phyloP scores from a whole-genome alignment of 2,888 invertebrate species.

The Ommatoiulus sabulosus region DNA sequence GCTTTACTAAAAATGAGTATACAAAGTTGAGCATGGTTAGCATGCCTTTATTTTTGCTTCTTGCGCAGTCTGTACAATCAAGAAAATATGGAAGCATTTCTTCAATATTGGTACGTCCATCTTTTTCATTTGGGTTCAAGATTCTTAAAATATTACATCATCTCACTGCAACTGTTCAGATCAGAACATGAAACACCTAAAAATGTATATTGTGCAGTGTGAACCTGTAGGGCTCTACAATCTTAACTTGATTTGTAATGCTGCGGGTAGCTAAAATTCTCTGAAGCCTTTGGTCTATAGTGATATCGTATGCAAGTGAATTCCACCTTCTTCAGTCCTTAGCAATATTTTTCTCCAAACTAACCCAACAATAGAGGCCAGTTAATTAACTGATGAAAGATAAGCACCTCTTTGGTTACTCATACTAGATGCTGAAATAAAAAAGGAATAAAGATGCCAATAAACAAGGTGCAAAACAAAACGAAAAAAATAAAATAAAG shows the following conservation, averaged over 20 bases:
- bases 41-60: neutral
- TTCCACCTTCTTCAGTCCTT: constrained; percentile 37
- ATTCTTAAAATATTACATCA: neutral
- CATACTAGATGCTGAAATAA: constrained; percentile 52
- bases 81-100: constrained; percentile 34
- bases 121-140: neutral
- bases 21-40: neutral
- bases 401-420: constrained; percentile 38
- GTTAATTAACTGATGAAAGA: constrained; percentile 48
- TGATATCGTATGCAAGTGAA: neutral
- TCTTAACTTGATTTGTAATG: neutral
- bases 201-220: neutral
- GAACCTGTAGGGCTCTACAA: neutral
- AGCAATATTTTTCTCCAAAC: constrained; percentile 44
- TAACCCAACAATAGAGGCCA: constrained; percentile 44
- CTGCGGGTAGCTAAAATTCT: neutral
- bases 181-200: neutral
- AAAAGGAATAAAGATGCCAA: neutral
- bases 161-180: neutral
- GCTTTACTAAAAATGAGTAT: constrained; percentile 7
- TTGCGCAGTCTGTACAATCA: neutral
- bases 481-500: neutral
- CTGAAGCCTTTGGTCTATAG: constrained; percentile 35
- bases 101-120: neutral
- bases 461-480: constrained; percentile 3